These are phyloP conservation scores for Dorcus parallelipipedus DNA, from an alignment of 2,888 invertebrate genomes.

Conservation along the genomic window DNA sequence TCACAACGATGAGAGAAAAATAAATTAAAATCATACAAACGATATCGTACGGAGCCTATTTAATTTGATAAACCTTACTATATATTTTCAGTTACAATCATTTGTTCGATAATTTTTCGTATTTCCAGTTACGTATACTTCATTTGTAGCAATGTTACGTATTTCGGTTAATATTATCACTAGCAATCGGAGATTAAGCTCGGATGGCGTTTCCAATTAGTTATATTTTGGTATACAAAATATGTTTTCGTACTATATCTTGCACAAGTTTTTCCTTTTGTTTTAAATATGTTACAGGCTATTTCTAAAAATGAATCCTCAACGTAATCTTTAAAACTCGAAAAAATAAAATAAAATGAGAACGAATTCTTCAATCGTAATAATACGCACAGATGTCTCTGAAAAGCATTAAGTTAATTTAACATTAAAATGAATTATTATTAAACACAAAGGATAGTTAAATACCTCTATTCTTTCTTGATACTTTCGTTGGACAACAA, in stretches of 20 bases:
- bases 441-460: too few species aligned
- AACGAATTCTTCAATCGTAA: neutral
- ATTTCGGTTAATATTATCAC: constrained; percentile 45
- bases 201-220: constrained; percentile 34
- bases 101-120: constrained; percentile 20
- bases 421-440: too few species aligned
- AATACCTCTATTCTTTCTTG: too few species aligned
- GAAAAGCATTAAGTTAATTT: too few species aligned
- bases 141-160: constrained; percentile 48
- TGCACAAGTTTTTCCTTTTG: neutral
- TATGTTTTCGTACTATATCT: constrained; percentile 26
- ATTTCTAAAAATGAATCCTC: neutral
- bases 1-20: constrained; percentile 2
- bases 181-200: constrained; percentile 30
- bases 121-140: constrained; percentile 46
- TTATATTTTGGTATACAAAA: constrained; percentile 40
- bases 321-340: constrained; percentile 3
- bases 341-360: constrained; percentile 1
- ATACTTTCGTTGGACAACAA: too few species aligned
- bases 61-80: constrained; percentile 11
- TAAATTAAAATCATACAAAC: neutral
- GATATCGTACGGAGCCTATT: constrained; percentile 1
- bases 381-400: too few species aligned
- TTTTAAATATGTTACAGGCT: neutral
- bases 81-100: neutral